A percentile compares a stretch with the other conserved stretches of the same genome.
Evolutionary conservation across 2,797 vertebrate species (phyloP).

Genomic region (Tympanoctomys barrerae): DNA sequence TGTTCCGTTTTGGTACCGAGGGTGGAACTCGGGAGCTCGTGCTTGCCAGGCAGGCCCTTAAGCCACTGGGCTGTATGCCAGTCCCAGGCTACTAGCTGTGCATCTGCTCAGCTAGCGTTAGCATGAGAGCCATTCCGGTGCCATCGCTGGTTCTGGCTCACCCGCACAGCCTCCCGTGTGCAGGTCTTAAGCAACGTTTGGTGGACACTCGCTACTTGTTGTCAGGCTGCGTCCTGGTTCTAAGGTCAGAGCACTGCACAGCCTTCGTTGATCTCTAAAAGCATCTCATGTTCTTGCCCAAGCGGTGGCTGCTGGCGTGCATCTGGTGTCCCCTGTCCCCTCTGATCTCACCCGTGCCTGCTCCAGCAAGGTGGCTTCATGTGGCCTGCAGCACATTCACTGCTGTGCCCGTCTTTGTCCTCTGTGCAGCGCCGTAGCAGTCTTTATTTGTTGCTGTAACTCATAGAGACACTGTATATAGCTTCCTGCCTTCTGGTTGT

Average conservation of each 20-base stretch:
- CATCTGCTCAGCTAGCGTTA: rapidly evolving
- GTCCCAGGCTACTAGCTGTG: rapidly evolving
- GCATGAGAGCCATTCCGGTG: rapidly evolving
- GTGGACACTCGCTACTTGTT: too few species aligned
- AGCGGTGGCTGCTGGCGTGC: too few species aligned
- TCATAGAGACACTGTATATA: neutral
- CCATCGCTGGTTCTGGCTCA: rapidly evolving
- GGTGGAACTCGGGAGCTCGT: too few species aligned
- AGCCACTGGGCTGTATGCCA: too few species aligned
- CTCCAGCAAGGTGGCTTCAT: rapidly evolving
- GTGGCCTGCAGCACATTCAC: rapidly evolving
- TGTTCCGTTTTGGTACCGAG: too few species aligned
- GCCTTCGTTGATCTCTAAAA: rapidly evolving
- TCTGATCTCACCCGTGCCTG: rapidly evolving
- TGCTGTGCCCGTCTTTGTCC: rapidly evolving
- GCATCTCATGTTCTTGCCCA: neutral
- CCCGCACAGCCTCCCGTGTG: neutral
- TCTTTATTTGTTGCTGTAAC: neutral
- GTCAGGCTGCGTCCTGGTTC: rapidly evolving
- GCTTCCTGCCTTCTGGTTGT: neutral
- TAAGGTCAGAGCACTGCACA: rapidly evolving
- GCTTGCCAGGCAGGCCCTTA: too few species aligned
- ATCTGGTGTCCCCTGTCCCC: neutral
- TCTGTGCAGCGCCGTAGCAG: neutral
- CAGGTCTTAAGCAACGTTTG: rapidly evolving